Evolutionary conservation across 1,140 invertebrate genomes (phyloP).

Genomic region (Mylabris phalerata): DNA sequence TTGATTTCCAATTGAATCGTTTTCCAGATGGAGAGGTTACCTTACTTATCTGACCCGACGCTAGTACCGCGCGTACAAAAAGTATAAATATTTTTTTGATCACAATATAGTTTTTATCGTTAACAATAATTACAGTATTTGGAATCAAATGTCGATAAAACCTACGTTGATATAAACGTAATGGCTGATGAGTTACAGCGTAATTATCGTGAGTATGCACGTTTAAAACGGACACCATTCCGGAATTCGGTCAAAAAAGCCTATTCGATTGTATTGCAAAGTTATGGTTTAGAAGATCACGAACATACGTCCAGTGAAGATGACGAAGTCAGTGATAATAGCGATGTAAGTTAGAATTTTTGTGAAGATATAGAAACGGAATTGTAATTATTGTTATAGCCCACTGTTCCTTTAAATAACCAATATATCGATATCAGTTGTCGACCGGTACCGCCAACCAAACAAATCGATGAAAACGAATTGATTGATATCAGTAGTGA

Average conservation of each 20-base stretch:
- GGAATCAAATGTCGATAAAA: conserved; percentile 47
- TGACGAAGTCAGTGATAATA: conserved; percentile 35
- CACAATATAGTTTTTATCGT: not conserved
- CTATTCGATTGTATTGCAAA: conserved; percentile 46
- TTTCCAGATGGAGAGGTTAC: conserved; percentile 23
- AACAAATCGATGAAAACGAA: conserved; percentile 35
- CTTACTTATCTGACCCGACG: conserved; percentile 33
- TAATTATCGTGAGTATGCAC: conserved; percentile 53
- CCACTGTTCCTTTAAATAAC: conserved; percentile 18
- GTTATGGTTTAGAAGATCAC: conserved; percentile 35
- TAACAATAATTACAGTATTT: conserved; percentile 44
- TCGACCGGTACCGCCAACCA: conserved; percentile 3
- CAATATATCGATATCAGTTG: conserved; percentile 33
- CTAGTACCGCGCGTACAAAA: conserved; percentile 36
- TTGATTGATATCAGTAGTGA: conserved; percentile 41
- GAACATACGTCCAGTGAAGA: conserved; percentile 33
- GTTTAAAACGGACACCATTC: conserved; percentile 50
- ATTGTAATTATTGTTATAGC: not conserved
- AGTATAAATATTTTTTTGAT: conserved; percentile 20
- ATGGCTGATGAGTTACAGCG: conserved; percentile 53
- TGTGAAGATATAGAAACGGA: not conserved
- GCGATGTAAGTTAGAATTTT: not conserved
- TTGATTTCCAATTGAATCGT: not conserved
- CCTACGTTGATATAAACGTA: conserved; percentile 50
- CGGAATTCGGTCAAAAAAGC: conserved; percentile 46